Base-by-base conservation (phyloP, 2,113 vertebrate species). In the Peucedramus taeniatus region DNA sequence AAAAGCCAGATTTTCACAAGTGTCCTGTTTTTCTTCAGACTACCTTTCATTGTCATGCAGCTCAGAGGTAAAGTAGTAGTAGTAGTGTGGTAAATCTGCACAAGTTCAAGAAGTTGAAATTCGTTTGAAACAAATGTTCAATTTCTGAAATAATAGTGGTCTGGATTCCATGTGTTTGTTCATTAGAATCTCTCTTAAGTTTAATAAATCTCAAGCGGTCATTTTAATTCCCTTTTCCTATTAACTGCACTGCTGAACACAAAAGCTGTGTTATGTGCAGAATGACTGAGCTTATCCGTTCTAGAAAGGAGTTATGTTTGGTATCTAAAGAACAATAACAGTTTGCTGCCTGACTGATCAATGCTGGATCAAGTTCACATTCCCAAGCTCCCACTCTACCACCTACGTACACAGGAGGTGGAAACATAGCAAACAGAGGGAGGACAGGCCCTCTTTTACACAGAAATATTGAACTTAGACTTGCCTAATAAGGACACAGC, bases 251-350 rank as follows among this genome's bases (percentile, higher is more conserved):
- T 90, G 77, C 91, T 96, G 96, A 97, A 96, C 94, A 98, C 97
- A 98, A 98, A 98, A 98, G 96, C 96, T 95, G 95, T 97, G 97
- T 98, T 98, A 97, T 98, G 96, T 97, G 87, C 95, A 97, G 97
- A 98, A 97, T 94, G 96, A 92, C 95, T 86, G 96, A 94, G 83
- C 78, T 98, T 98, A 97, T 98, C 97, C 78, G 57, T 96, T 80
- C 94, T 94, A 97, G 96, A 97, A 97, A 97, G 94, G 94, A 99
- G 97, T 97, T 98, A 98, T 98, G 98, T 98, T 98, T 98, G 98
- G 98, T 98, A 98, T 99, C 98, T 97, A 97, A 98, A 98, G 98
- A 98, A 99, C 98, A 99, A 98, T 98, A 97, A 97, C 92, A 97
- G 96, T 98, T 98, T 99, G 97, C 98, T 98, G 98, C 98, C 97